phyloP scores from a whole-genome alignment of 2,797 vertebrate genomes.

The Eurystomus glaucurus region DNA sequence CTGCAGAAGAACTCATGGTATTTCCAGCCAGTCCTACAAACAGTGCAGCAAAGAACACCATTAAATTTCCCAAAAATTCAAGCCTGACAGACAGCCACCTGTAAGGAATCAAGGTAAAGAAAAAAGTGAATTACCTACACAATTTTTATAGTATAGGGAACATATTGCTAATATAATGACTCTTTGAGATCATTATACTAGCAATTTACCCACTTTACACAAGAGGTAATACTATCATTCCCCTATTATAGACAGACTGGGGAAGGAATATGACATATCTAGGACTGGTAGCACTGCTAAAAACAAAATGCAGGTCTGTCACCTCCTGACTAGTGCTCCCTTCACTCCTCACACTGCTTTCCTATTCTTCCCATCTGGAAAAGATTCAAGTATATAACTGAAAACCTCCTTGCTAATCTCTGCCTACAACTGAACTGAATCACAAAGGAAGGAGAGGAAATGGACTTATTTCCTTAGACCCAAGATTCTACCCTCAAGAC shows the following conservation, averaged over 20 bases:
- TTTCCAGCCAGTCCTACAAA: constrained; percentile 64
- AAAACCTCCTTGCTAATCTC: not conserved
- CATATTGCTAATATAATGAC: not conserved
- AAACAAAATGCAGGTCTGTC: not conserved
- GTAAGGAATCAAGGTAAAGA: not conserved
- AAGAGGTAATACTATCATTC: not conserved
- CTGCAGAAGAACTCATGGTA: constrained; percentile 68
- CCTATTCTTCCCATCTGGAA: not conserved
- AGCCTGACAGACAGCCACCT: constrained; percentile 80
- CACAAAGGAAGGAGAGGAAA: not conserved
- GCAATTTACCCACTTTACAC: not conserved
- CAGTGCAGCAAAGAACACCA: constrained; percentile 79
- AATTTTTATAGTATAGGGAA: not conserved
- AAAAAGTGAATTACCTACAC: not conserved
- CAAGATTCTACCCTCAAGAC: not conserved
- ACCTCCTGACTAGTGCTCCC: not conserved
- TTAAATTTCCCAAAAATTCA: constrained; percentile 77
- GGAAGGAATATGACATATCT: not conserved
- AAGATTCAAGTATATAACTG: not conserved
- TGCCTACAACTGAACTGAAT: not conserved
- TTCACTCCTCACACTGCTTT: not conserved
- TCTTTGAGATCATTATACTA: not conserved
- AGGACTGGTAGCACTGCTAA: not conserved
- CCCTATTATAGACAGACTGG: not conserved
- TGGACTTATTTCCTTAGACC: not conserved